Evolutionary conservation across 2,113 vertebrate genomes (phyloP).

Genomic region (Morphnarchus princeps): DNA sequence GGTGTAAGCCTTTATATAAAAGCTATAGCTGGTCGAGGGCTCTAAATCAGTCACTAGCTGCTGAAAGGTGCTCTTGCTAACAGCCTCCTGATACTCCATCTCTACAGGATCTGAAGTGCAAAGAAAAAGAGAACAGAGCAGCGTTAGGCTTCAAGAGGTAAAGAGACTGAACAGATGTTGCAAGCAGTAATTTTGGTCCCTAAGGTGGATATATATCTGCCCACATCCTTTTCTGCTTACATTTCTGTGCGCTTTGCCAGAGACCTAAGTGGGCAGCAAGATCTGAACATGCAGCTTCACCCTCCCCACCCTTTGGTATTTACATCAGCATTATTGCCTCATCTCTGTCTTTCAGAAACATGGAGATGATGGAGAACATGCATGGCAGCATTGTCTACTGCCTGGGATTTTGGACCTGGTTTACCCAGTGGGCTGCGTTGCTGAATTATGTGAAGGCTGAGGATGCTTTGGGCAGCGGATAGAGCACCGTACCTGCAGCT

Average conservation of each 20-base stretch:
- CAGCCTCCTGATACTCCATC: constrained; percentile 96
- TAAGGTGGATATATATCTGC: no score
- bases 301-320: neutral
- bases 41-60: constrained; percentile 92
- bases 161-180: neutral
- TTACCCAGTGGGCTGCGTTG: accelerated
- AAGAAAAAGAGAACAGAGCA: neutral
- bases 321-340: neutral
- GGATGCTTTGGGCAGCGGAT: neutral
- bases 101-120: constrained; percentile 82
- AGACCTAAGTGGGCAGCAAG: neutral
- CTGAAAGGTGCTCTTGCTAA: constrained; percentile 93
- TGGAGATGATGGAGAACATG: neutral
- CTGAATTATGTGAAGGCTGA: neutral
- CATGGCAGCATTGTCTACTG: neutral
- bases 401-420: neutral
- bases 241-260: neutral
- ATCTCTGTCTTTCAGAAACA: neutral
- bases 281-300: neutral
- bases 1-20: constrained; percentile 97
- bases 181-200: neutral
- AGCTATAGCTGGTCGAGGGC: constrained; percentile 93
- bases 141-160: neutral
- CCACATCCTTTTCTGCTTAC: neutral
- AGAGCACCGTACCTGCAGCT: constrained; percentile 76